Evolutionary conservation across 1,140 invertebrate genomes (phyloP).

Genomic region (Doryteuthis pealeii): DNA sequence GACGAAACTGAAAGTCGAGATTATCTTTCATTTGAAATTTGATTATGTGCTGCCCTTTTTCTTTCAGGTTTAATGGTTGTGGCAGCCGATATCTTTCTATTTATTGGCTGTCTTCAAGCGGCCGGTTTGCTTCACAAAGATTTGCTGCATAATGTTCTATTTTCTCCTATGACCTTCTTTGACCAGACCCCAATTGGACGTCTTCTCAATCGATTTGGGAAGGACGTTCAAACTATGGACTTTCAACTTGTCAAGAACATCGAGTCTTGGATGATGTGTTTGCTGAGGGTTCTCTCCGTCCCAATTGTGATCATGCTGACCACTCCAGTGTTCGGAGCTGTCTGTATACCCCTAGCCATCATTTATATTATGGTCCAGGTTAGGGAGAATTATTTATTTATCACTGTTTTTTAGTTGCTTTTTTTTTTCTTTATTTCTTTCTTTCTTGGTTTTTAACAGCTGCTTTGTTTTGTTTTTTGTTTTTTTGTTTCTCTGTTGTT

Average conservation of each 20-base stretch:
- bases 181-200: slow-evolving; percentile 68
- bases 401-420: slow-evolving; percentile 20
- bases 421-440: slow-evolving; percentile 41
- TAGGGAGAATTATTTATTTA: background rate
- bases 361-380: slow-evolving; percentile 29
- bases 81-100: slow-evolving; percentile 28
- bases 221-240: slow-evolving; percentile 59
- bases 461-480: too few species aligned
- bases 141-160: slow-evolving; percentile 61
- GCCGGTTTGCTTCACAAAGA: slow-evolving; percentile 45
- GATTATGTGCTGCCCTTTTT: slow-evolving; percentile 11
- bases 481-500: too few species aligned
- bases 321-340: slow-evolving; percentile 22
- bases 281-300: slow-evolving; percentile 17
- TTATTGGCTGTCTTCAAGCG: slow-evolving; percentile 47
- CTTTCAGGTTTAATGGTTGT: slow-evolving; percentile 74
- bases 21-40: too few species aligned
- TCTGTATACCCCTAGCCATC: slow-evolving; percentile 27
- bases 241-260: slow-evolving; percentile 42
- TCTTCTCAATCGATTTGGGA: slow-evolving; percentile 66
- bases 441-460: slow-evolving; percentile 50
- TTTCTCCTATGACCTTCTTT: slow-evolving; percentile 66
- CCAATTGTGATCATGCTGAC: slow-evolving; percentile 20
- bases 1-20: too few species aligned
- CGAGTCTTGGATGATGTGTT: slow-evolving; percentile 21